Base-by-base conservation (phyloP, 1,140 invertebrate species). In the Eriocheir sinensis region DNA sequence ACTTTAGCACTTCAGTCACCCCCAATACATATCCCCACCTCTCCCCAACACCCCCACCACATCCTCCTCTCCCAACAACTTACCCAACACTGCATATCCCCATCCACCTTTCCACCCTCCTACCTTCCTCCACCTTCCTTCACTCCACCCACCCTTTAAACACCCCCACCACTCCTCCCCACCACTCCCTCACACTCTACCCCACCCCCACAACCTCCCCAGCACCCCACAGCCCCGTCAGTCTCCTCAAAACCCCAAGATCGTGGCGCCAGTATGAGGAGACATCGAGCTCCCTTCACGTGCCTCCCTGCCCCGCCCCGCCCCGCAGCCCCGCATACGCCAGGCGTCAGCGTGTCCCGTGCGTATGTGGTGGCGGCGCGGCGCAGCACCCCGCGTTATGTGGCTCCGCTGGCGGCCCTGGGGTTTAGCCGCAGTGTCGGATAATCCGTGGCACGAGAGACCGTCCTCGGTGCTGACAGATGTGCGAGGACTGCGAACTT, bases 371-470 rank as follows among this genome's bases (percentile, higher is more conserved):
- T 0, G 53, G 17, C 0, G 34, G 3, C 27, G 0, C 34, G 32
- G 3, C 79, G 34, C 40, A 81, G 0, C 0, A 85, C 89, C 32
- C n/a, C 3, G 41, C 3, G 6, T 92, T 94, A 92, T 94, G 94
- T 21, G 12, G 48, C 81, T 15, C 94, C 86, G 44, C 86, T 92
- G 89, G n/a, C 17, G 86, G 44, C 94, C 80, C 94, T 91, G 89
- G 21, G 89, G 94, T 94, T 91, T 94, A 94, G 94, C 94, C 94
- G 94, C 94, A 94, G 94, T 91, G 94, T 94, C 89, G 94, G 94
- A 94, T 94, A 94, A 94, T 94, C 94, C 94, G 81, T 86, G 94
- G 89, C 89, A 94, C 53, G 94, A 94, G 89, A 30, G 41, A 40
- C 27, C 30, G 89, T 72, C 60, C 60, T 72, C 83, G 32, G 34